phyloP scores from a whole-genome alignment of 2,113 vertebrate species.

The Leucopternis melanops region DNA sequence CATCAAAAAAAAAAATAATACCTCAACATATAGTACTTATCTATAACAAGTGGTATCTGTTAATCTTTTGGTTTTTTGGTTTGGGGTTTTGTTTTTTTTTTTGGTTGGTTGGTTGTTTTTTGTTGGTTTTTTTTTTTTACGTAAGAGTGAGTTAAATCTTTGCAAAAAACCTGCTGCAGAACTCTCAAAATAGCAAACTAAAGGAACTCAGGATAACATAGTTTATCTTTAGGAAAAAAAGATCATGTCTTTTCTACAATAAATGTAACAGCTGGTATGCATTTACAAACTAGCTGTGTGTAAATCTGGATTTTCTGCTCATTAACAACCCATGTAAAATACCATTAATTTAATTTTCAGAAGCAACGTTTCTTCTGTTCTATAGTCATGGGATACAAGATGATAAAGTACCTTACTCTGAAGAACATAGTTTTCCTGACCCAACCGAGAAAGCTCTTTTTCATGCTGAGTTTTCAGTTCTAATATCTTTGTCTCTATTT shows the following conservation, averaged over 20 bases:
- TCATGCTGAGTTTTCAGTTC: slow-evolving; percentile 71
- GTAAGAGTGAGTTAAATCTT: background rate
- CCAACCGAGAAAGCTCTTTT: slow-evolving; percentile 74
- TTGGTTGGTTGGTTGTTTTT: too few relatives aligned
- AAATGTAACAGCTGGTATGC: background rate
- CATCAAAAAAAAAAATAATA: background rate
- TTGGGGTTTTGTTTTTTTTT: too few relatives aligned
- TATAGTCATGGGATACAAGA: background rate
- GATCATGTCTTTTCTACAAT: background rate
- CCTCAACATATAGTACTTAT: background rate
- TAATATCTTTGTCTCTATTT: slow-evolving; percentile 59
- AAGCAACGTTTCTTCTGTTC: background rate
- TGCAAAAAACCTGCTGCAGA: background rate
- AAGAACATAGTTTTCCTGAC: slow-evolving; percentile 86
- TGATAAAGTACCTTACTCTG: slow-evolving; percentile 81
- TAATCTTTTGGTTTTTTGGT: background rate
- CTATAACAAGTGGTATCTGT: background rate
- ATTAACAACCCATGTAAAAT: background rate
- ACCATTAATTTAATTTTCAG: background rate
- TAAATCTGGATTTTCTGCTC: background rate
- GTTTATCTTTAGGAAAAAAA: background rate
- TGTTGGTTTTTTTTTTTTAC: background rate
- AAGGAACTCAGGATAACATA: background rate
- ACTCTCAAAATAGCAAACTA: background rate
- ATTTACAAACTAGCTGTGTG: background rate